Percentiles rank a stretch among this genome's conserved stretches.
Evolutionary conservation across 2,113 vertebrate species (phyloP).

Genomic region (Aegypius monachus): DNA sequence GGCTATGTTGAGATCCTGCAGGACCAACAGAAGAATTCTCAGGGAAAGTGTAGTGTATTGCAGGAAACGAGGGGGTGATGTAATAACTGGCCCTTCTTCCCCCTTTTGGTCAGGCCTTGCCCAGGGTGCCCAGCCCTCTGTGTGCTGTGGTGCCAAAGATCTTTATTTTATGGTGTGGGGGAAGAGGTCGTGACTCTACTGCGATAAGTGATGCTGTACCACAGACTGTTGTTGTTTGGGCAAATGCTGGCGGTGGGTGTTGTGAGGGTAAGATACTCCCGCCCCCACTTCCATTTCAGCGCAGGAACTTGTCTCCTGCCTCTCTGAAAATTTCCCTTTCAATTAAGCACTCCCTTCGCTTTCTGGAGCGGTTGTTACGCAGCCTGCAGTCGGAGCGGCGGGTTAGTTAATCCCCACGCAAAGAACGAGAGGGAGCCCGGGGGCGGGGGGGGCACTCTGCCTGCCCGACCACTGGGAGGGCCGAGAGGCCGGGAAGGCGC

Average conservation of each 20-base stretch:
- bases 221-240: fast-evolving
- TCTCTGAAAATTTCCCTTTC: too few relatives aligned
- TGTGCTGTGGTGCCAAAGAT: fast-evolving
- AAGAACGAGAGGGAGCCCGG: too few relatives aligned
- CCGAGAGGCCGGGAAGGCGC: not conserved
- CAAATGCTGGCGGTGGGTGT: not conserved
- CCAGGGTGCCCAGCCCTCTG: fast-evolving
- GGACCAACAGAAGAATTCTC: not conserved
- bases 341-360: not conserved
- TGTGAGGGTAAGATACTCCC: fast-evolving
- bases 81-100: not conserved
- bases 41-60: not conserved
- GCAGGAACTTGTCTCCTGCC: not conserved
- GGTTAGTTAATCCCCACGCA: fast-evolving
- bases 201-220: fast-evolving
- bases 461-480: not conserved
- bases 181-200: not conserved
- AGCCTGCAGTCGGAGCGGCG: not conserved
- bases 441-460: not conserved
- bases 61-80: not conserved
- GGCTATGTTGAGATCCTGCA: fast-evolving
- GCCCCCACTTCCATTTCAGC: too few relatives aligned
- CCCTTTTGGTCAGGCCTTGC: too few relatives aligned
- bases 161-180: fast-evolving
- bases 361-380: not conserved